Evolutionary conservation across 2,888 invertebrate species (phyloP), one percentile per base, ranked within the genome.

Genomic region (Invenusta paracnida): DNA sequence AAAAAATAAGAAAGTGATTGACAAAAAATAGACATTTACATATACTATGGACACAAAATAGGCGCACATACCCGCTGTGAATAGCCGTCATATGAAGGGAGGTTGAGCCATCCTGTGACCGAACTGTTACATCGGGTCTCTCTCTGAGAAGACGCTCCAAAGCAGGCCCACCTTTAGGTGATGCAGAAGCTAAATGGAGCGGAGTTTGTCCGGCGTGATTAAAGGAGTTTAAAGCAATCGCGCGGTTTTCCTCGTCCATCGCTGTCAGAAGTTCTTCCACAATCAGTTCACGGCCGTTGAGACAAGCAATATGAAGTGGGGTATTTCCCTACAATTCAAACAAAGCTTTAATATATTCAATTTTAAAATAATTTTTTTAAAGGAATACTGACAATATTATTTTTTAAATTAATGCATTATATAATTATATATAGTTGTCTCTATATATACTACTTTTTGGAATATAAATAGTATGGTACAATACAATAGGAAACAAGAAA

Each of bases 51-150:
- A n/a, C n/a, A n/a, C n/a, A n/a, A 17, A 5, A 5, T 17, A 48
- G 48, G 48, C 48, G 17, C 5, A 48, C 48, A 11, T 17, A 48
- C 48, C 94, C 91, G 28, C 94, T 94, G 90, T 94, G 93, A 88
- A 94, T 93, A 2, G 94, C 94, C n/a, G 94, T 93, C 93, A 94
- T 93, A 88, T 94, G 94, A 67, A 94, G 91, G 0, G 94, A 93
- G 0, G 94, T 93, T 83, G 93, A 91, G 0, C 94, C 93, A 89
- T 94, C 93, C 84, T 92, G 90, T 88, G 90, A 90, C 5, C 48
- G 17, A 11, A 48, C 48, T 11, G 48, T 11, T 87, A 93, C 92
- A 0, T 93, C 93, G 1, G 48, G 5, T 17, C 91, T 92, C 86
- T 93, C 92, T 27, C 92, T 91, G 73, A 94, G 90, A 81, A 94